These are phyloP conservation scores for Nomada hirtipes DNA, from an alignment of 2,888 invertebrate species.

Conservation along the genomic window DNA sequence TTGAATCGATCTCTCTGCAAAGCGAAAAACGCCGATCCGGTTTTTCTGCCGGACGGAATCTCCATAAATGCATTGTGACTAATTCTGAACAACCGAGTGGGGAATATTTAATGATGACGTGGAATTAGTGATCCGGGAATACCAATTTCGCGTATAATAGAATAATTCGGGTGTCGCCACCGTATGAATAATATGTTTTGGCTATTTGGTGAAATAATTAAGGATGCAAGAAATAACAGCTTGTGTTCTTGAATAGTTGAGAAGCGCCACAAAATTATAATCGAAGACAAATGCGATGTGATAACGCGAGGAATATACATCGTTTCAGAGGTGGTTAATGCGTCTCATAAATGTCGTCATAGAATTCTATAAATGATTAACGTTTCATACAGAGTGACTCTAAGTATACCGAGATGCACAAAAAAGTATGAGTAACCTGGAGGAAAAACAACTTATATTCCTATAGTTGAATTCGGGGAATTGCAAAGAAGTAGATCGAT, in stretches of 20 bases:
- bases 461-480: too few relatives aligned
- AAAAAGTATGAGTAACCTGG: too few relatives aligned
- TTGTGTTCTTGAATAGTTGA: not conserved
- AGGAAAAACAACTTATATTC: too few relatives aligned
- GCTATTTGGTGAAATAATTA: not conserved
- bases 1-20: not conserved
- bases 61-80: not conserved
- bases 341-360: conserved; percentile 22
- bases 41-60: not conserved
- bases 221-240: not conserved
- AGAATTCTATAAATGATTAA: conserved; percentile 7
- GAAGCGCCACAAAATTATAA: not conserved
- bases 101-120: not conserved
- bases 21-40: not conserved
- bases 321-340: not conserved
- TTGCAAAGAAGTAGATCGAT: too few relatives aligned
- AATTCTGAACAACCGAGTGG: not conserved
- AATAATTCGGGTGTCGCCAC: not conserved
- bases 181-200: not conserved
- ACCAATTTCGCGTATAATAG: not conserved
- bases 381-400: not conserved
- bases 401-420: too few relatives aligned
- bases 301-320: conserved; percentile 5
- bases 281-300: not conserved
- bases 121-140: not conserved